Evolutionary conservation across 2,113 vertebrate species (phyloP).

Genomic region (Oreochromis niloticus): DNA sequence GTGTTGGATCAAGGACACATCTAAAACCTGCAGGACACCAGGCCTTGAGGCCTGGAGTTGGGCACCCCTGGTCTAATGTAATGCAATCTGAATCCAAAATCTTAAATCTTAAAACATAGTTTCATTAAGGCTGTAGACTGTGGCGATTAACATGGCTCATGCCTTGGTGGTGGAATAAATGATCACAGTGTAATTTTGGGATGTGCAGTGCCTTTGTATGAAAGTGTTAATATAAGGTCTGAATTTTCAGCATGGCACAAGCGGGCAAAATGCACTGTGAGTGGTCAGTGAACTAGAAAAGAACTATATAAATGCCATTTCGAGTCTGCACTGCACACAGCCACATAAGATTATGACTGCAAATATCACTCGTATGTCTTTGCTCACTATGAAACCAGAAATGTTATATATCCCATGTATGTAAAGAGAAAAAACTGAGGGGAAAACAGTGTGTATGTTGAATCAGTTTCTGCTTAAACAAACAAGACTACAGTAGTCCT

Average conservation of each 20-base stretch:
- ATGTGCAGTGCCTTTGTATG: background rate
- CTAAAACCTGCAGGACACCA: background rate
- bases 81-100: background rate
- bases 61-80: background rate
- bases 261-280: background rate
- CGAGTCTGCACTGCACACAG: background rate
- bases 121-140: too few species aligned
- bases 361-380: background rate
- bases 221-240: background rate
- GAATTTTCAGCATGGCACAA: background rate
- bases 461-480: background rate
- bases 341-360: background rate
- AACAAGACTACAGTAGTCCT: background rate
- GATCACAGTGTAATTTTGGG: background rate
- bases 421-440: background rate
- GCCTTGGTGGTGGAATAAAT: background rate
- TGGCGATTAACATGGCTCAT: background rate
- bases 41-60: background rate
- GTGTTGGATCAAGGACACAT: background rate
- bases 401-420: background rate
- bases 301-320: background rate
- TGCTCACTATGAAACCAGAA: background rate
- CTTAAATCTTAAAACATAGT: background rate
- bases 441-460: conserved; percentile 12
- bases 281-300: background rate